Percentiles rank a stretch among this genome's conserved stretches.
phyloP scores from a whole-genome alignment of 2,888 invertebrate genomes.

The Eilema griseolum region DNA sequence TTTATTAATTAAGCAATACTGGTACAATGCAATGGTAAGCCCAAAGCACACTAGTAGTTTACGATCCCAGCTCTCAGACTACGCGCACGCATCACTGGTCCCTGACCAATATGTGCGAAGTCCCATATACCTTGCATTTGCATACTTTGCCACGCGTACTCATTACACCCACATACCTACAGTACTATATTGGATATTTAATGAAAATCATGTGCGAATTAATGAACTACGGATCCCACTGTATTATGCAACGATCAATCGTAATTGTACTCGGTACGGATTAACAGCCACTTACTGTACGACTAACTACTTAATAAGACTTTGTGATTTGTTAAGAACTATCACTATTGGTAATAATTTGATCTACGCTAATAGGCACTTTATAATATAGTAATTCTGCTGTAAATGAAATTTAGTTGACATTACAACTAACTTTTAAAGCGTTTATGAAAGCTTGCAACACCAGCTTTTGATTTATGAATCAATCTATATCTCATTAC shows the following conservation, averaged over 20 bases:
- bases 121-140: slow-evolving; percentile 69
- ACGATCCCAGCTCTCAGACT: slow-evolving; percentile 51
- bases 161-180: slow-evolving; percentile 42
- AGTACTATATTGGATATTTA: slow-evolving; percentile 50
- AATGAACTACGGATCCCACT: slow-evolving; percentile 10
- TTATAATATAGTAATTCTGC: too few species aligned
- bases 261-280: neutral
- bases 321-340: too few species aligned
- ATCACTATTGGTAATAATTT: too few species aligned
- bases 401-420: too few species aligned
- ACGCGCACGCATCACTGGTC: slow-evolving; percentile 66
- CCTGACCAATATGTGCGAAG: slow-evolving; percentile 71
- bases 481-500: too few species aligned
- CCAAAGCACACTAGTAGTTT: too few species aligned
- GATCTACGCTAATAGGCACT: too few species aligned
- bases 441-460: too few species aligned
- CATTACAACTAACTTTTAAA: too few species aligned
- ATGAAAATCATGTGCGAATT: slow-evolving; percentile 32
- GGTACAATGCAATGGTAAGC: too few species aligned
- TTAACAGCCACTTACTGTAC: neutral
- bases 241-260: neutral
- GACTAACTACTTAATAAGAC: neutral
- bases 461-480: too few species aligned
- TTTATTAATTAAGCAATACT: too few species aligned
- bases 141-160: slow-evolving; percentile 67